Conservation (phyloP, 2,797 vertebrate genomes). For the Hozukius guyotensis region DNA sequence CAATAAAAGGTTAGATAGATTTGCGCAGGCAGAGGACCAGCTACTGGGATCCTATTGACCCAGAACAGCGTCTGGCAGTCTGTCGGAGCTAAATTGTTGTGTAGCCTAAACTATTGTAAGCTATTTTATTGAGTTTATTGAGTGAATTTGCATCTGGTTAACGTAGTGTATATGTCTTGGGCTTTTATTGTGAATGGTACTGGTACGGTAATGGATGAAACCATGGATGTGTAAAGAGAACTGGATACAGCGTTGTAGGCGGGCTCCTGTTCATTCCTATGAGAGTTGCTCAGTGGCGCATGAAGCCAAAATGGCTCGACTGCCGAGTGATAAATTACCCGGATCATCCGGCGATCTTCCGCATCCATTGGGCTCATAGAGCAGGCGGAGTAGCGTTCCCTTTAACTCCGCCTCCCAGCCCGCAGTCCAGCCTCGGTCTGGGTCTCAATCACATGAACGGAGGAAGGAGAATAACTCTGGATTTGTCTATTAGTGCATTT, state of each 20-base stretch:
- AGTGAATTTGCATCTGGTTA: too few species aligned
- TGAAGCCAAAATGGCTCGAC: not conserved
- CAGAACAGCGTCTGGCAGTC: not conserved
- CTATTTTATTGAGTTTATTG: not conserved
- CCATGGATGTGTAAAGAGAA: not conserved
- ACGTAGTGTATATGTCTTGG: too few species aligned
- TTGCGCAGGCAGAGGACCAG: not conserved
- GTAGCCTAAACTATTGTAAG: not conserved
- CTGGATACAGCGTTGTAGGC: not conserved
- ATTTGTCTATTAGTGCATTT: not conserved
- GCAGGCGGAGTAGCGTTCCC: too few species aligned
- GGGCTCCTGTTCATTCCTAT: too few species aligned
- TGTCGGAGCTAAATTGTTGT: not conserved
- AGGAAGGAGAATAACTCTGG: not conserved
- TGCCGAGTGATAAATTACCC: not conserved
- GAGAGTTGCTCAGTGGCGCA: too few species aligned
- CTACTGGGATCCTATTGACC: not conserved
- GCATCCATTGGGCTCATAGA: not conserved
- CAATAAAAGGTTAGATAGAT: not conserved
- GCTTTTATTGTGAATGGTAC: not conserved
- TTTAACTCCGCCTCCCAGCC: too few species aligned
- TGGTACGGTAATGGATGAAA: not conserved
- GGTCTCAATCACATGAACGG: not conserved
- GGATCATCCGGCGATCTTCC: fast-evolving
- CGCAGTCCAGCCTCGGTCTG: not conserved